Evolutionary conservation across 2,113 vertebrate species (phyloP).

Genomic region (Arenaria interpres): DNA sequence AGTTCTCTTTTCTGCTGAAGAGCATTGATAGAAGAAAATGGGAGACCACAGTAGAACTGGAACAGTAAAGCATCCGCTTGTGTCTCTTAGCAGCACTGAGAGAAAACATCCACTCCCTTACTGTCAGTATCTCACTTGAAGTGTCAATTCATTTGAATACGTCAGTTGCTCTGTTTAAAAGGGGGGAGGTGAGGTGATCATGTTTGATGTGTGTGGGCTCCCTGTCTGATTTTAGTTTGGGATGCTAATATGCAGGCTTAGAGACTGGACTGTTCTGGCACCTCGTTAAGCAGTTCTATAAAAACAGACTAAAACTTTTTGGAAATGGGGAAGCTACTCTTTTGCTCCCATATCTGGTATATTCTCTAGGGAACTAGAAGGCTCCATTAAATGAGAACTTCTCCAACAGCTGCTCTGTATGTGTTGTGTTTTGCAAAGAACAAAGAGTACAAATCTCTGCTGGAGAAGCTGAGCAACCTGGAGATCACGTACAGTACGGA

Average conservation of each 20-base stretch:
- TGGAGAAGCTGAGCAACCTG: constrained; percentile 82
- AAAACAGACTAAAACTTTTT: not conserved
- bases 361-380: not conserved
- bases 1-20: not conserved
- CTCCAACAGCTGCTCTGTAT: not conserved
- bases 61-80: not conserved
- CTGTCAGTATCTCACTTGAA: not conserved
- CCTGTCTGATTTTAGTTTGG: not conserved
- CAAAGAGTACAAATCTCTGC: constrained; percentile 86
- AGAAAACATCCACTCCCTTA: not conserved
- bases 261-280: not conserved
- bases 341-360: not conserved
- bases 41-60: not conserved
- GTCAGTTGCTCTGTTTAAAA: not conserved
- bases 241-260: not conserved
- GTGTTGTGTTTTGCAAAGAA: constrained; percentile 72
- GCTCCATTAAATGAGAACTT: not conserved
- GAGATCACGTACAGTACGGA: constrained; percentile 82
- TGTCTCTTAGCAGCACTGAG: not conserved
- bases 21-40: not conserved
- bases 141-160: not conserved
- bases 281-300: not conserved
- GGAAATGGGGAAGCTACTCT: not conserved
- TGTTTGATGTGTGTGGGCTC: not conserved
- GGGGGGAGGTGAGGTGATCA: not conserved